A percentile compares a stretch with the other conserved stretches of the same genome.
These are phyloP conservation scores for Artemia sinica DNA, from an alignment of 2,888 invertebrate genomes.

Conservation along the genomic window DNA sequence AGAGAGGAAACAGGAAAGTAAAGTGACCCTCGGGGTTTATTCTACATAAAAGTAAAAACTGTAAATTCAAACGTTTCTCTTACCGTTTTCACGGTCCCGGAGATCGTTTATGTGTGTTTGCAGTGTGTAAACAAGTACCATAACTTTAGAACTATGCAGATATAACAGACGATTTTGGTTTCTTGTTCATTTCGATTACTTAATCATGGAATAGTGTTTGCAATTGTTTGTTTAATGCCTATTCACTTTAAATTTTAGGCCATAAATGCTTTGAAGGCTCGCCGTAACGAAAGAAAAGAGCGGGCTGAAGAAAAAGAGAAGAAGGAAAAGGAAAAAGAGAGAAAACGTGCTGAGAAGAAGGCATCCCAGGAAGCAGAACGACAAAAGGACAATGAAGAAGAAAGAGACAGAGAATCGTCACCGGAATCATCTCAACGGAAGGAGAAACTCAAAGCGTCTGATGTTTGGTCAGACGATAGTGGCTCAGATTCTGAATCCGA, in stretches of 20 bases:
- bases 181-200: too few relatives aligned
- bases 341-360: constrained; percentile 18
- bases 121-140: too few relatives aligned
- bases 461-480: constrained; percentile 80
- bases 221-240: too few relatives aligned
- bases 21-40: too few relatives aligned
- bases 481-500: constrained; percentile 47
- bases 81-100: too few relatives aligned
- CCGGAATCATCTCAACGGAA: constrained; percentile 34
- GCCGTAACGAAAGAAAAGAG: constrained; percentile 72
- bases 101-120: too few relatives aligned
- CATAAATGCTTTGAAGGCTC: constrained; percentile 75
- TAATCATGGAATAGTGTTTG: too few relatives aligned
- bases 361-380: constrained; percentile 18
- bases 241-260: constrained; percentile 41
- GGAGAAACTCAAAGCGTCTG: constrained; percentile 75
- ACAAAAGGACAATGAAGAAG: constrained; percentile 36
- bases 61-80: too few relatives aligned
- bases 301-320: constrained; percentile 35
- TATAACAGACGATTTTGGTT: too few relatives aligned
- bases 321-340: neutral
- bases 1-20: too few relatives aligned
- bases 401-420: constrained; percentile 35
- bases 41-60: too few relatives aligned
- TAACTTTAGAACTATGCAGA: too few relatives aligned